Percentiles rank a stretch among this genome's conserved stretches.
These are phyloP conservation scores for Chaetorhynchus papuensis DNA, from an alignment of 2,113 vertebrate species.

Conservation along the genomic window DNA sequence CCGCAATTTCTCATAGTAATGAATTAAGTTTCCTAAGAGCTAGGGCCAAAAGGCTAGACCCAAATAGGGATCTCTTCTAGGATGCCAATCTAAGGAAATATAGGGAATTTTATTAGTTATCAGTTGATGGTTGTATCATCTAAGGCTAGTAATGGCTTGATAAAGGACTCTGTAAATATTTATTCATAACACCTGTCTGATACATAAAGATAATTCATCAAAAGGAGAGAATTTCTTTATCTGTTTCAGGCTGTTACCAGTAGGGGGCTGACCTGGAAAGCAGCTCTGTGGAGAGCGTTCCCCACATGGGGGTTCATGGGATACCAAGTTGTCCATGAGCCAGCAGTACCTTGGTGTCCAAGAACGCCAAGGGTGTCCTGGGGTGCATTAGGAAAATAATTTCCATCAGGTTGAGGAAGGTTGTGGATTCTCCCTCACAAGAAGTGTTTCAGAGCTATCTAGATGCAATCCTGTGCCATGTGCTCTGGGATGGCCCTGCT, in stretches of 20 bases:
- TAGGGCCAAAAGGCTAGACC: background rate
- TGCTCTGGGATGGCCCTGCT: background rate
- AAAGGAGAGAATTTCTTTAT: background rate
- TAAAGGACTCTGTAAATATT: background rate
- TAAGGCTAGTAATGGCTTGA: background rate
- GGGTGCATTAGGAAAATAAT: no score
- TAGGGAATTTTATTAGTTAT: background rate
- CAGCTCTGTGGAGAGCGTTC: background rate
- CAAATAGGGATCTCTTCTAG: background rate
- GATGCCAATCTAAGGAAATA: background rate
- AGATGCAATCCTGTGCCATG: background rate
- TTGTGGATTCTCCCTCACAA: background rate
- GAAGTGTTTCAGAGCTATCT: background rate
- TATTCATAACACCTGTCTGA: background rate
- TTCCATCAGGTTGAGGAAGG: background rate
- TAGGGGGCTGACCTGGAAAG: background rate
- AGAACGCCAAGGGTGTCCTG: background rate
- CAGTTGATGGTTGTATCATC: background rate
- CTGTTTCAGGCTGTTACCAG: background rate
- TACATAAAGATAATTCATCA: background rate
- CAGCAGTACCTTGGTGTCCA: background rate
- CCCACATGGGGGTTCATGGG: background rate
- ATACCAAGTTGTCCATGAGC: background rate
- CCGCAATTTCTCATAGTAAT: background rate
- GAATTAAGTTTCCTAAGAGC: background rate